A percentile compares a stretch with the other conserved stretches of the same genome.
phyloP scores from a whole-genome alignment of 2,888 invertebrate genomes.

The Apoderus coryli region DNA sequence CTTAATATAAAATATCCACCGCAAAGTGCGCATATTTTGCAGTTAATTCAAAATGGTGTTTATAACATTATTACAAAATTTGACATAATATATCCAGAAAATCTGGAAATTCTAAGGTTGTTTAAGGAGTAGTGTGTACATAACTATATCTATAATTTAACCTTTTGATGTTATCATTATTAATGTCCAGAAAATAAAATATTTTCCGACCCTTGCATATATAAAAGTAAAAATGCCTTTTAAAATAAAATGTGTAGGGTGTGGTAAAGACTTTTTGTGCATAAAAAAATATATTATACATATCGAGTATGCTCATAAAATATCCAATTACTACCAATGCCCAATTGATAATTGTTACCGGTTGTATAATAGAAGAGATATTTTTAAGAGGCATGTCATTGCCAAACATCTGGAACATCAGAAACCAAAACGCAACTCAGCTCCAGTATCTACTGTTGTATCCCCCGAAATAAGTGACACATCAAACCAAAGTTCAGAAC shows the following conservation, averaged over 20 bases:
- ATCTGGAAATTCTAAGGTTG: not conserved
- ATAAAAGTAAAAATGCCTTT: too few relatives aligned
- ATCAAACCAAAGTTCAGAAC: not conserved
- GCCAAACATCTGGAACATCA: conserved; percentile 5
- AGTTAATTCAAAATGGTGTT: conserved; percentile 3
- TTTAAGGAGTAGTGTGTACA: not conserved
- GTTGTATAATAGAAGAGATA: conserved; percentile 3
- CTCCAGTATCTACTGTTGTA: too few relatives aligned
- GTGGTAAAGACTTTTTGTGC: conserved; percentile 4
- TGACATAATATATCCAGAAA: conserved; percentile 2
- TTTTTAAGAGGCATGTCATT: conserved; percentile 3
- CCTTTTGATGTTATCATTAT: too few relatives aligned
- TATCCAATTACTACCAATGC: conserved; percentile 5
- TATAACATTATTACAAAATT: conserved; percentile 4
- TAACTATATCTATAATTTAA: not conserved
- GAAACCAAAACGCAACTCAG: too few relatives aligned
- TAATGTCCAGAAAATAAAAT: too few relatives aligned
- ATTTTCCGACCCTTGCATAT: too few relatives aligned
- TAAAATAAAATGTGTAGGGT: conserved; percentile 5
- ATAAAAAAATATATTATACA: conserved; percentile 7
- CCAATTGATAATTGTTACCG: conserved; percentile 5
- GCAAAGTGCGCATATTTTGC: conserved; percentile 4
- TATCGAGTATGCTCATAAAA: conserved; percentile 6
- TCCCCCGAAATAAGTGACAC: not conserved
- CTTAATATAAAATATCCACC: conserved; percentile 6